Conservation (phyloP, 2,888 invertebrate genomes). For the Nymphalis polychloros region DNA sequence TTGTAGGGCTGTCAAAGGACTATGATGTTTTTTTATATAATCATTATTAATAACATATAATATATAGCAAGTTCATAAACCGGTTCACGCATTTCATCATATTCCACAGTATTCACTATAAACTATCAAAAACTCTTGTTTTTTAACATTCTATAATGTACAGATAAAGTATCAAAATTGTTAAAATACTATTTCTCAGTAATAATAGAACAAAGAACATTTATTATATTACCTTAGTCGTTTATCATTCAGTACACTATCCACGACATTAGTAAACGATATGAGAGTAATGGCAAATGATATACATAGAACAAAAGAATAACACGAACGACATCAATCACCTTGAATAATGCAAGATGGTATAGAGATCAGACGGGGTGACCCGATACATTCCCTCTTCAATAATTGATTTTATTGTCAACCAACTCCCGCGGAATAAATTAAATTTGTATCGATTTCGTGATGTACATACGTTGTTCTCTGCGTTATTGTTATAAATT, state of each 20-base stretch:
- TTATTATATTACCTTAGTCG: background rate
- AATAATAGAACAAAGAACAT: background rate
- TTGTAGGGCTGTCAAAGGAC: no score
- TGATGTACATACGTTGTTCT: background rate
- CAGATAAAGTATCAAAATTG: no score
- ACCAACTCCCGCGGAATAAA: conserved; percentile 1
- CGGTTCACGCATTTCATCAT: no score
- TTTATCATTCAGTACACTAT: conserved; percentile 5
- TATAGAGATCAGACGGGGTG: background rate
- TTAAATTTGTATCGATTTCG: conserved; percentile 5
- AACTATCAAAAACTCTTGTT: no score
- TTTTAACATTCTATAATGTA: no score
- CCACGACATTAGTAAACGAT: background rate
- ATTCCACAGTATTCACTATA: no score
- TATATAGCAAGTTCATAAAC: no score
- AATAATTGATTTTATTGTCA: conserved; percentile 11
- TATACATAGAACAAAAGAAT: conserved; percentile 4
- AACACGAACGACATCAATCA: conserved; percentile 12
- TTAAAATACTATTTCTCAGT: no score
- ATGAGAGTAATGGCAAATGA: background rate
- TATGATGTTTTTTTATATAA: no score
- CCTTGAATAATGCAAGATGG: conserved; percentile 5
- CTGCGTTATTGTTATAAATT: background rate
- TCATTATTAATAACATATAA: no score
- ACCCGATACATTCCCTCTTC: background rate